Conservation (phyloP, 2,797 vertebrate genomes). For the Gephyroberyx darwinii region DNA sequence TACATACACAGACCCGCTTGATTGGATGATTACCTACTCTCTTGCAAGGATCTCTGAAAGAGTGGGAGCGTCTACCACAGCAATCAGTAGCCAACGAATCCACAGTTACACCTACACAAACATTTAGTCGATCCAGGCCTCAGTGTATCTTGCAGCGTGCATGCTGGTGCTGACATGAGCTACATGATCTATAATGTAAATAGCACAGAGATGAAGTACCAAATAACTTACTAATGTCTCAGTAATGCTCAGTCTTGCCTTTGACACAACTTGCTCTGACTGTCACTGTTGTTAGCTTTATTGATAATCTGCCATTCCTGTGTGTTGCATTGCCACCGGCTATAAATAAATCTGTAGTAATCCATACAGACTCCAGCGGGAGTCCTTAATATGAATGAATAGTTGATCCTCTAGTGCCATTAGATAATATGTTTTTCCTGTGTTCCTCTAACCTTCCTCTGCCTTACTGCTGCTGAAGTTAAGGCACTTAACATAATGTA, state of each 20-base stretch:
- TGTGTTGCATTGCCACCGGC: constrained; percentile 34
- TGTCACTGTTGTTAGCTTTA: constrained; percentile 34
- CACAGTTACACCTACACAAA: no score
- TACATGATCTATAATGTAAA: neutral
- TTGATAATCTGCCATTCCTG: constrained; percentile 55
- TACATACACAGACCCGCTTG: no score
- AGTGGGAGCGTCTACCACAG: no score
- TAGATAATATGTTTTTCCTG: constrained; percentile 64
- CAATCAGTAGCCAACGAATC: no score
- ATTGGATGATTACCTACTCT: no score
- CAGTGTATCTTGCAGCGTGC: neutral
- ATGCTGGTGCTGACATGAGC: neutral
- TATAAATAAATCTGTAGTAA: constrained; percentile 66
- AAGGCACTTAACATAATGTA: constrained; percentile 41
- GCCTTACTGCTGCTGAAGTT: constrained; percentile 15
- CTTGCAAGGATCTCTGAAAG: no score
- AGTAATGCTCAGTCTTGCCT: neutral
- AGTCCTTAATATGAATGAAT: constrained; percentile 61
- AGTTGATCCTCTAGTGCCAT: constrained; percentile 60
- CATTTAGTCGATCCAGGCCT: neutral
- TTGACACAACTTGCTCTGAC: constrained; percentile 32
- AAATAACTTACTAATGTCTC: neutral
- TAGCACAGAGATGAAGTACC: constrained; percentile 1
- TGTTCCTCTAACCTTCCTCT: constrained; percentile 15
- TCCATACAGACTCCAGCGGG: constrained; percentile 54